Conservation (phyloP, 1,140 invertebrate genomes). For the Bombus balteatus region DNA sequence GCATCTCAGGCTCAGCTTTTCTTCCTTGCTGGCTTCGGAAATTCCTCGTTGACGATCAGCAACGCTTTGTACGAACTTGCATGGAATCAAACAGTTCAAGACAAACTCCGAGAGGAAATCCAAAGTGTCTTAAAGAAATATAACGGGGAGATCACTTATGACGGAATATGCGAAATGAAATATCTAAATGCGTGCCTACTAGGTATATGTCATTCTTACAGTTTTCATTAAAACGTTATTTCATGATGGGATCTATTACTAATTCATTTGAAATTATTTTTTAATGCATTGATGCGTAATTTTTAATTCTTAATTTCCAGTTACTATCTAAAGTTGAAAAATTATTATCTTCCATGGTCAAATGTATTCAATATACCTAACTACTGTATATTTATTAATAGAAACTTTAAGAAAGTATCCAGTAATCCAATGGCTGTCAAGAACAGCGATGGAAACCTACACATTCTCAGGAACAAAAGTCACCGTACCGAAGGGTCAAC, state of each 20-base stretch:
- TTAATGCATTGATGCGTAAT: neutral
- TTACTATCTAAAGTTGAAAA: too few relatives aligned
- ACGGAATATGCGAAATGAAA: conserved; percentile 38
- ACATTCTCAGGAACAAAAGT: conserved; percentile 44
- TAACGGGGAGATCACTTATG: conserved; percentile 43
- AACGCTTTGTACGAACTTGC: conserved; percentile 82
- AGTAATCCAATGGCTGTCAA: conserved; percentile 24
- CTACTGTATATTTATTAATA: conserved; percentile 7
- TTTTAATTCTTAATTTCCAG: too few relatives aligned
- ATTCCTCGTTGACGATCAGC: conserved; percentile 83
- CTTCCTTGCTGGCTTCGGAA: conserved; percentile 85
- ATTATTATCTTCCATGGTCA: neutral
- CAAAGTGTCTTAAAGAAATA: conserved; percentile 40
- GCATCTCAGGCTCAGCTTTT: conserved; percentile 80
- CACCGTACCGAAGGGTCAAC: conserved; percentile 11
- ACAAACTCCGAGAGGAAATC: conserved; percentile 82
- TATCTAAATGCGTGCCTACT: conserved; percentile 32
- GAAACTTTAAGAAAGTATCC: conserved; percentile 60
- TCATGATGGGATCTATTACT: neutral
- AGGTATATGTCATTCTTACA: conserved; percentile 22
- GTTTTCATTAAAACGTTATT: neutral
- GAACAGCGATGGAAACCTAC: conserved; percentile 16
- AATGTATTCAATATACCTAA: neutral
- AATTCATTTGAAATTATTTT: neutral
- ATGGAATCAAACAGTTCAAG: conserved; percentile 82